These are phyloP conservation scores for Lacerta bilineata DNA, from an alignment of 2,797 vertebrate species.

Conservation along the genomic window DNA sequence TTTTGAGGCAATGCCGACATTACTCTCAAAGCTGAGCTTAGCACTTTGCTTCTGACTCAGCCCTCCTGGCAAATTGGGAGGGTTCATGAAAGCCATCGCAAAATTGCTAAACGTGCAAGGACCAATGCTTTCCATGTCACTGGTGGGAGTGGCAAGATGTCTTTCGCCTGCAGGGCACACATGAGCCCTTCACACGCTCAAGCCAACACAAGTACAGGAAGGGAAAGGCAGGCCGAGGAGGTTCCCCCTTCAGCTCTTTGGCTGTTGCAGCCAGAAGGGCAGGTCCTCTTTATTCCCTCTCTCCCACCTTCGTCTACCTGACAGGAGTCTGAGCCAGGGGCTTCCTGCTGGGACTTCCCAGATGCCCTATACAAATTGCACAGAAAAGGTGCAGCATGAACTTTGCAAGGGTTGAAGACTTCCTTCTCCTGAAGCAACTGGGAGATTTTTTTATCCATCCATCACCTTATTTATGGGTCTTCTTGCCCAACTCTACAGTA, in stretches of 20 bases:
- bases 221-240: neutral
- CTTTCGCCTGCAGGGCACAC: conserved; percentile 54
- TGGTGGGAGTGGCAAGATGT: conserved; percentile 40
- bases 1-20: neutral
- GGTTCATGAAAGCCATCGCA: conserved; percentile 59
- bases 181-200: conserved; percentile 45
- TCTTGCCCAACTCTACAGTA: neutral
- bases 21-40: accelerated
- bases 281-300: too few species aligned
- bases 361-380: neutral
- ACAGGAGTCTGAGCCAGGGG: neutral
- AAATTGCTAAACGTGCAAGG: conserved; percentile 47
- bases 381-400: neutral
- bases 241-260: conserved; percentile 31
- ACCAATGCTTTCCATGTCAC: conserved; percentile 43
- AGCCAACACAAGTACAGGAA: conserved; percentile 47
- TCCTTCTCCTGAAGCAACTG: too few species aligned
- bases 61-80: conserved; percentile 50
- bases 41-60: conserved; percentile 54
- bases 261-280: neutral
- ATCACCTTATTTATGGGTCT: neutral
- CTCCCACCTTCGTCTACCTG: too few species aligned
- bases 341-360: neutral
- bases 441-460: neutral
- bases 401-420: neutral